A percentile compares a stretch with the other conserved stretches of the same genome.
These are phyloP conservation scores for Scaptomyza parva DNA, from an alignment of 2,888 invertebrate genomes.

Conservation along the genomic window DNA sequence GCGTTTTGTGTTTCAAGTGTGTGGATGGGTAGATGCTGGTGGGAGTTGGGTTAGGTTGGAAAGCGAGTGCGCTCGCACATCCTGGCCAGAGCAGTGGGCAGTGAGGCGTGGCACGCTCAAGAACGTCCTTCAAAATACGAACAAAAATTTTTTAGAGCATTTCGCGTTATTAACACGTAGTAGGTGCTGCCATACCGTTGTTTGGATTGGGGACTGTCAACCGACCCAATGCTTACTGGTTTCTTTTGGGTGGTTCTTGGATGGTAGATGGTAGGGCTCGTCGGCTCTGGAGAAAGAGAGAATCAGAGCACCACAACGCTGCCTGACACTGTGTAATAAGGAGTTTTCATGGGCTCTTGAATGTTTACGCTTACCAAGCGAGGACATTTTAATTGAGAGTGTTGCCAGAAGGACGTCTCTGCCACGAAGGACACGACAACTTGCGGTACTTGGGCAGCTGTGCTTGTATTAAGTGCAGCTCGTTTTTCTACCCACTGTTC, in stretches of 20 bases:
- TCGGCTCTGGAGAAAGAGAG: conserved; percentile 15
- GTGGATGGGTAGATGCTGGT: not conserved
- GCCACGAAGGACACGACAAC: conserved; percentile 50
- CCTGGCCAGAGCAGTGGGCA: conserved; percentile 33
- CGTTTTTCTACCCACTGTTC: conserved; percentile 35
- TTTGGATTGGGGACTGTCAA: conserved; percentile 11
- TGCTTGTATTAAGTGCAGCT: conserved; percentile 73
- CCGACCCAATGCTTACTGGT: conserved; percentile 16
- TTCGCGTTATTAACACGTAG: conserved; percentile 80
- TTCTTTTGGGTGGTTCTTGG: conserved; percentile 43
- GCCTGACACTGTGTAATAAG: conserved; percentile 79
- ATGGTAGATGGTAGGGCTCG: conserved; percentile 4
- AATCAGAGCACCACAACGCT: conserved; percentile 25
- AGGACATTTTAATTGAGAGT: conserved; percentile 81
- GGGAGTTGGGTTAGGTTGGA: conserved; percentile 5
- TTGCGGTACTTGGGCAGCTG: conserved; percentile 80
- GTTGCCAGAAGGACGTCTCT: conserved; percentile 73
- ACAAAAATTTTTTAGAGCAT: conserved; percentile 70
- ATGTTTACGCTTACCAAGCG: conserved; percentile 80
- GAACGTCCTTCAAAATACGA: conserved; percentile 75
- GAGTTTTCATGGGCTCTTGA: conserved; percentile 81
- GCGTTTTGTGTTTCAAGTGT: conserved; percentile 78
- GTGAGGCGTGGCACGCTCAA: conserved; percentile 70
- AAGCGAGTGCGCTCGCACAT: conserved; percentile 6
- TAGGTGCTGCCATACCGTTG: conserved; percentile 55